Base-by-base conservation (phyloP, 2,797 vertebrate genomes). In the Mastacembelus armatus region DNA sequence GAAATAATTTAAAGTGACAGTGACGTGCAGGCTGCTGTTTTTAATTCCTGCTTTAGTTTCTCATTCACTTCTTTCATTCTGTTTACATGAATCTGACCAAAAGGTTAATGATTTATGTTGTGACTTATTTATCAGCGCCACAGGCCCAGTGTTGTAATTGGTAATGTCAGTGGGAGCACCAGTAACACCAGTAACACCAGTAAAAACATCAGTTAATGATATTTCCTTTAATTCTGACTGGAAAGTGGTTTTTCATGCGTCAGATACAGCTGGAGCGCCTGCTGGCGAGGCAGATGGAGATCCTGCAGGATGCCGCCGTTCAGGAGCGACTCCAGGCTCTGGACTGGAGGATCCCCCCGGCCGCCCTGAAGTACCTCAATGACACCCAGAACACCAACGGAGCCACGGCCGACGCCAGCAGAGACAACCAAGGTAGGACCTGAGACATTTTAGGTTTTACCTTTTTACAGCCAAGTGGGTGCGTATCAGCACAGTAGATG, bases 241-340 rank as follows among this genome's bases (percentile, higher is more conserved):
- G n/a, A n/a, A 5, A 2, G 15, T 35, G 4, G n/a, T n/a, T 42
- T 16, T 36, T 21, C 29, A 12, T 61, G 4, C 3, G 0, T 15
- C 90, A 94, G 96, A 92, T 95, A 88, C 96, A 99, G 93, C 92
- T 97, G 36, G 98, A 98, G 92, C 96, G 96, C 83, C 93, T 97
- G 79, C 89, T 97, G 88, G 95, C 95, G 55, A 94, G 96, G 85
- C 97, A 98, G 93, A 98, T 97, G 96, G 96, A 98, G 92, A 95
- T 98, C 80, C 93, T 99, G 52, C 97, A 96, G 83, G 93, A 95
- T 59, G 96, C 95, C 33, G 95, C 96, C 18, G 93, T 95, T 1
- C 95, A 95, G 80, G 97, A 98, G 89, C 89, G 95, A 21, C 94
- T 96, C 47, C 95, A 95, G 82, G 92, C 92, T 19, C 89, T 93